Evolutionary conservation across 2,888 invertebrate genomes (phyloP), one percentile per base, ranked within the genome.

Genomic region (Pollenia griseotomentosa): DNA sequence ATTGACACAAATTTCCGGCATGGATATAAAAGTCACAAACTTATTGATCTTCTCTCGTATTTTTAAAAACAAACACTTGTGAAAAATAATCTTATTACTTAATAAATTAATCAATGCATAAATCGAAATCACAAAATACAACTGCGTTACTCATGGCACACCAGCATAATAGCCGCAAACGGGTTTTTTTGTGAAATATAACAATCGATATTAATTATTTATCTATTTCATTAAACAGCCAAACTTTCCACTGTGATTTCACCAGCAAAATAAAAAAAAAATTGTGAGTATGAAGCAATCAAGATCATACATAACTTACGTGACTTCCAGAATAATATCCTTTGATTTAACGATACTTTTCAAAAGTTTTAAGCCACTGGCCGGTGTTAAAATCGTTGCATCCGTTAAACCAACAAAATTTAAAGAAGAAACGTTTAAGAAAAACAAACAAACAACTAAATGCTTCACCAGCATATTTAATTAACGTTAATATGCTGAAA

Each of bases 391-490:
- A 7, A 44, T 53, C 0, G 23, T 33, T 9, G 2, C 23, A 6
- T 46, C 48, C 6, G 2, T 14, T 46, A 42, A 51, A 48, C 44
- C 46, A n/a, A n/a, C 14, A 59, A 71, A 4, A 23, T 23, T 48
- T 11, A 74, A 19, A 3, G 23, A 16, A 23, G 23, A 16, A 23
- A 66, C n/a, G 61, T 68, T 59, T 33, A 33, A 6, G 8, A 80
- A 53, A 14, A 73, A 14, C 12, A 68, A 1, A 12, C 10, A 55
- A 11, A 59, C 59, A 16, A 65, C 4, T 3, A 77, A 80, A 80
- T 80, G 40, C 23, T 61, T 61, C 4, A 73, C 1, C 68, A 83
- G n/a, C 86, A 86, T 86, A 77, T 83, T 83, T 16, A 4, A n/a
- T 53, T 10, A 16, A 16, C 2, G 6, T 46, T 33, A 48, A 14